phyloP scores from a whole-genome alignment of 2,113 vertebrate species.

The Mus spicilegus region DNA sequence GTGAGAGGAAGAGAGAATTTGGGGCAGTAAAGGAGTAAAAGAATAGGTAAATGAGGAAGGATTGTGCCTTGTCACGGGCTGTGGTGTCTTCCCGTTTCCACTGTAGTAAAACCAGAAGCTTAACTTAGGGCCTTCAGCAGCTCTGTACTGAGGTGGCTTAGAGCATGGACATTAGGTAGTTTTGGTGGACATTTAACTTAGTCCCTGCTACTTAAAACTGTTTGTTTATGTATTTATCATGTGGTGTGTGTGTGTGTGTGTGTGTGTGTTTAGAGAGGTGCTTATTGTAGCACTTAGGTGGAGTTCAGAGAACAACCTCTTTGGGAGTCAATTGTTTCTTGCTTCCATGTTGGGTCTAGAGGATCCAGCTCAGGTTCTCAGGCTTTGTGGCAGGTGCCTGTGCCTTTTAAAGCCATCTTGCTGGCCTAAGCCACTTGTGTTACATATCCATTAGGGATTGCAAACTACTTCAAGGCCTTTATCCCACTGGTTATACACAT shows the following conservation, averaged over 20 bases:
- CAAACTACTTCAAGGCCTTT: constrained; percentile 37
- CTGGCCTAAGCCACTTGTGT: not conserved
- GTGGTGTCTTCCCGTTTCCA: not conserved
- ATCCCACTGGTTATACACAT: constrained; percentile 22
- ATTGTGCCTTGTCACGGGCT: not conserved
- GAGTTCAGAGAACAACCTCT: not conserved
- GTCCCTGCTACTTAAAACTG: not conserved
- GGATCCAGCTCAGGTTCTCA: not conserved
- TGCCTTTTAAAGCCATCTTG: not conserved
- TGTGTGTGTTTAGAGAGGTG: not conserved
- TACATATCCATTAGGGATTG: not conserved
- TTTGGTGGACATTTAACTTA: not conserved
- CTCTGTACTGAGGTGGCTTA: not conserved
- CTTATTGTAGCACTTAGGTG: not conserved
- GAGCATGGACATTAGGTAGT: not conserved
- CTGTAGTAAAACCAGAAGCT: not conserved
- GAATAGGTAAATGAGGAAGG: not conserved
- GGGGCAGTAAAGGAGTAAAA: not conserved
- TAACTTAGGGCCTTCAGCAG: not conserved
- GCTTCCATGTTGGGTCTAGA: not conserved
- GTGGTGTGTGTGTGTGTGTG: not conserved
- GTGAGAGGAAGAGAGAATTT: not conserved
- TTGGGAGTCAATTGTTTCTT: not conserved
- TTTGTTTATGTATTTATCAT: not conserved
- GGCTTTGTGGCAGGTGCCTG: not conserved